A percentile compares a stretch with the other conserved stretches of the same genome.
These are phyloP conservation scores for Lissonota sp. DNA, from an alignment of 2,888 invertebrate species.

Conservation along the genomic window DNA sequence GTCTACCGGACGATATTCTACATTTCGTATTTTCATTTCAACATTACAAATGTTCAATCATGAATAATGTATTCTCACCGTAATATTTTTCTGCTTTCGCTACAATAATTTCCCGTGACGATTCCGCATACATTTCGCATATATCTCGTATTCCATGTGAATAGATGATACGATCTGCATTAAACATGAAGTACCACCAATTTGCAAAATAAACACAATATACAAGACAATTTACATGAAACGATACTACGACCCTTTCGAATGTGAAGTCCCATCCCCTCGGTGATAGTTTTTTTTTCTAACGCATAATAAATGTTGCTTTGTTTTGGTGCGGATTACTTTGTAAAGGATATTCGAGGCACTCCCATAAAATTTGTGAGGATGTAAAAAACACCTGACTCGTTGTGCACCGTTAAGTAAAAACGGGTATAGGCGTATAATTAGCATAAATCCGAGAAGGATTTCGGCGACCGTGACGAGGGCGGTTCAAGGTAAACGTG, in stretches of 20 bases:
- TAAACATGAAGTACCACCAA: conserved; percentile 9
- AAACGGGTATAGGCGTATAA: conserved; percentile 35
- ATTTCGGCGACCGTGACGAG: conserved; percentile 52
- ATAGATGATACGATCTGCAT: conserved; percentile 10
- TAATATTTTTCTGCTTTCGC: not conserved
- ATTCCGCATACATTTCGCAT: not conserved
- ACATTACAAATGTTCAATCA: not conserved
- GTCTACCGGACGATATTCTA: too few relatives aligned
- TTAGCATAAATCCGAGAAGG: conserved; percentile 53
- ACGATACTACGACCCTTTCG: not conserved
- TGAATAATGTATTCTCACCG: conserved; percentile 9
- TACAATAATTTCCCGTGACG: not conserved
- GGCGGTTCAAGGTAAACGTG: conserved; percentile 50
- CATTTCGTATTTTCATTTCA: too few relatives aligned
- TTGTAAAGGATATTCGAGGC: not conserved
- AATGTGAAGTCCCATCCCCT: too few relatives aligned
- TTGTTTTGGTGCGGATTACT: not conserved
- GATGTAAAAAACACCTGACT: conserved; percentile 5
- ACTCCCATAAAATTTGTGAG: not conserved
- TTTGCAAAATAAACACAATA: not conserved
- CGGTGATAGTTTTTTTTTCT: too few relatives aligned
- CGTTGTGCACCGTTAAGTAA: conserved; percentile 57
- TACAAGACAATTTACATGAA: conserved; percentile 6
- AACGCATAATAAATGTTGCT: not conserved
- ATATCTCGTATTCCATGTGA: not conserved